Conservation (phyloP, 2,113 vertebrate genomes). For the Hypomesus transpacificus region DNA sequence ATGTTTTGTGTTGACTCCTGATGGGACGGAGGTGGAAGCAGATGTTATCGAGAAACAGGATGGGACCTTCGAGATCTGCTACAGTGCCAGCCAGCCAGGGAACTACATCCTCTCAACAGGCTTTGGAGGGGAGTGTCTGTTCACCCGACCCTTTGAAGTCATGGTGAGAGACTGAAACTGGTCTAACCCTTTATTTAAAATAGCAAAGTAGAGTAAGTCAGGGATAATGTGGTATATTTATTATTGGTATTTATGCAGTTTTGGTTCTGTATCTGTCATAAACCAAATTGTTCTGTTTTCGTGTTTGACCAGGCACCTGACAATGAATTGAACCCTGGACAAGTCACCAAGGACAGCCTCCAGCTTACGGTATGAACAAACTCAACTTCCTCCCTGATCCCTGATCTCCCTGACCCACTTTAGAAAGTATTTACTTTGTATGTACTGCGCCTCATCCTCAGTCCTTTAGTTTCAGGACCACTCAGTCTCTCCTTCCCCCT, state of each 20-base stretch:
- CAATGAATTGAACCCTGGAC: neutral
- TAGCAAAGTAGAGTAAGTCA: neutral
- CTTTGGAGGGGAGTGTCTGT: slow-evolving; percentile 82
- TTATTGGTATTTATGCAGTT: neutral
- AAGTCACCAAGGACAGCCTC: no score
- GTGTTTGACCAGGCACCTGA: slow-evolving; percentile 3
- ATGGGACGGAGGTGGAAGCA: slow-evolving; percentile 77
- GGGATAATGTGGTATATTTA: no score
- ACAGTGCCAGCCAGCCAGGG: slow-evolving; percentile 78
- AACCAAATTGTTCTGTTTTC: neutral
- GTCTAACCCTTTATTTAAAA: neutral
- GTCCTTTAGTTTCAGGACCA: no score
- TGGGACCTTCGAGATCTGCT: slow-evolving; percentile 82
- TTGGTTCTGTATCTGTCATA: neutral
- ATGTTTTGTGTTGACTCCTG: slow-evolving; percentile 76
- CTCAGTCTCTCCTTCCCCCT: neutral
- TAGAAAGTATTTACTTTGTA: no score
- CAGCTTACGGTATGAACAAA: slow-evolving; percentile 5
- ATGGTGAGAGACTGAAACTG: slow-evolving; percentile 67
- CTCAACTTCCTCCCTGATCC: neutral
- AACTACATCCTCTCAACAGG: slow-evolving; percentile 79
- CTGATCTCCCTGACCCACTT: no score
- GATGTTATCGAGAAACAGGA: slow-evolving; percentile 82
- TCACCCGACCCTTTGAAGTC: slow-evolving; percentile 82
- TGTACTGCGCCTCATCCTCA: no score